Evolutionary conservation across 2,888 invertebrate genomes (phyloP).

Genomic region (Argyra leucocephala): DNA sequence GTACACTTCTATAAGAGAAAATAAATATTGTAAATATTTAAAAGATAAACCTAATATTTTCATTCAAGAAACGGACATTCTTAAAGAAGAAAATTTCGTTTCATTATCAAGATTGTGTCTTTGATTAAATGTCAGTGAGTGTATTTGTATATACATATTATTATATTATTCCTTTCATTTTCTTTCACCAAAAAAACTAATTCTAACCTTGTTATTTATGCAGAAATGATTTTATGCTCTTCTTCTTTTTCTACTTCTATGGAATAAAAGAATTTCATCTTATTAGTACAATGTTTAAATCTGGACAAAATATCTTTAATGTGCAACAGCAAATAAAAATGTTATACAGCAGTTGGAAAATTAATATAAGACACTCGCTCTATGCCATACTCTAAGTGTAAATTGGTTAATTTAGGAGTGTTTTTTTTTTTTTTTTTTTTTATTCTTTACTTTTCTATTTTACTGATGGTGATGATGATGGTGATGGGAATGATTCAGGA

Average conservation of each 20-base stretch:
- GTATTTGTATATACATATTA: too few relatives aligned
- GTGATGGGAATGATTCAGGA: neutral
- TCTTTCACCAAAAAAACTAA: too few relatives aligned
- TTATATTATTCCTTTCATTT: too few relatives aligned
- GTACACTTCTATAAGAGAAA: too few relatives aligned
- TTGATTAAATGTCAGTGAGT: neutral
- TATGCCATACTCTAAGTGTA: neutral
- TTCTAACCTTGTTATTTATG: too few relatives aligned
- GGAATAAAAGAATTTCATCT: neutral
- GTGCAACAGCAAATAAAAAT: neutral
- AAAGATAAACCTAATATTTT: too few relatives aligned
- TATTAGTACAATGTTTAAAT: neutral
- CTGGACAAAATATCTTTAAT: slow-evolving; percentile 1
- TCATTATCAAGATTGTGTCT: too few relatives aligned
- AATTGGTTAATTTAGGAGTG: neutral
- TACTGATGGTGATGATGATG: neutral
- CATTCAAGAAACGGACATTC: too few relatives aligned
- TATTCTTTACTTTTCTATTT: neutral
- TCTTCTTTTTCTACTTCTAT: neutral
- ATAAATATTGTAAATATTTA: too few relatives aligned
- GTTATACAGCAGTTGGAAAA: neutral
- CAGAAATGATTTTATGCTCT: too few relatives aligned
- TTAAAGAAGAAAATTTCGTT: too few relatives aligned
- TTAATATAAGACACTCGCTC: too few relatives aligned
- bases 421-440: neutral